phyloP scores from a whole-genome alignment of 2,888 invertebrate species.

The Dicyrtoma fusca region DNA sequence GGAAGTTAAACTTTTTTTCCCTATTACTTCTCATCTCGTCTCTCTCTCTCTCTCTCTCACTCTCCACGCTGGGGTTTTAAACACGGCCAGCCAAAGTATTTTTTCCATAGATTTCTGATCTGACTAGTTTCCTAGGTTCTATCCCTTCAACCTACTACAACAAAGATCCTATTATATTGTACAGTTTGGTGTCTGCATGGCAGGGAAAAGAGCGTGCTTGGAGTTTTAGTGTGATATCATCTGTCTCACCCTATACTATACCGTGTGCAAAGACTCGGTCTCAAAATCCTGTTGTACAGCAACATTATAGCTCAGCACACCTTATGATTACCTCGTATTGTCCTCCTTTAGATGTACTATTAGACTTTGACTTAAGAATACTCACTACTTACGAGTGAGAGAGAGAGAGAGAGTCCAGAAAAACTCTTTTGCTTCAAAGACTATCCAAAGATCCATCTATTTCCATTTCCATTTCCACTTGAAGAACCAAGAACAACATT shows the following conservation, averaged over 20 bases:
- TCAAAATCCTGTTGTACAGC: background rate
- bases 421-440: no score
- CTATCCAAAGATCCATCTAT: no score
- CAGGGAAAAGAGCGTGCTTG: conserved; percentile 15
- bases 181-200: background rate
- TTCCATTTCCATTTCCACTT: no score
- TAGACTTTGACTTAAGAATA: no score
- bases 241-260: background rate
- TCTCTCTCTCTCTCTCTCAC: background rate
- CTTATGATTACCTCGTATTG: background rate
- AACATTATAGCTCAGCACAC: background rate
- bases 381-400: no score
- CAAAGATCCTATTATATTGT: background rate
- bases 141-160: background rate
- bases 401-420: no score
- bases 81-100: background rate
- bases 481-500: no score
- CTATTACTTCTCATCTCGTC: no score
- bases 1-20: conserved; percentile 7
- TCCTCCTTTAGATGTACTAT: background rate
- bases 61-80: no score
- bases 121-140: background rate
- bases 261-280: no score
- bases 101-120: conserved; percentile 25
- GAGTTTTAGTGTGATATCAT: conserved; percentile 20